These are phyloP conservation scores for Salticus scenicus DNA, from an alignment of 2,888 invertebrate species.

Conservation along the genomic window DNA sequence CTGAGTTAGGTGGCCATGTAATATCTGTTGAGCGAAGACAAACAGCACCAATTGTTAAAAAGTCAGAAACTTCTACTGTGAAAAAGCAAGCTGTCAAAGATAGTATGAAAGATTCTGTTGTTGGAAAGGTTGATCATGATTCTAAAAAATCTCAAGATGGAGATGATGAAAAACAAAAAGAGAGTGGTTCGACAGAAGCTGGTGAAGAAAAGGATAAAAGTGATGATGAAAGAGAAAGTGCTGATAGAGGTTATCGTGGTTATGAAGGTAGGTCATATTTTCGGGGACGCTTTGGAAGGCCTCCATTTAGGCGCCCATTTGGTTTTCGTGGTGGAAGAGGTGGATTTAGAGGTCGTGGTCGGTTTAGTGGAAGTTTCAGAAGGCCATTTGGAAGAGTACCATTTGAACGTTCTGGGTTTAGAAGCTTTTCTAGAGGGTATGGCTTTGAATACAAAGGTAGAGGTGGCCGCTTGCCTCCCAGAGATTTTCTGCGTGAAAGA, in stretches of 20 bases:
- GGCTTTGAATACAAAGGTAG: slow-evolving; percentile 25
- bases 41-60: slow-evolving; percentile 51
- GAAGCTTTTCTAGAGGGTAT: slow-evolving; percentile 33
- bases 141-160: slow-evolving; percentile 28
- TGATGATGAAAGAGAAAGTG: slow-evolving; percentile 35
- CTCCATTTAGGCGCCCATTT: slow-evolving; percentile 45
- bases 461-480: slow-evolving; percentile 19
- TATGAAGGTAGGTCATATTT: slow-evolving; percentile 47
- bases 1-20: slow-evolving; percentile 94
- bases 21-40: slow-evolving; percentile 87
- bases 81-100: slow-evolving; percentile 25
- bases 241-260: slow-evolving; percentile 35
- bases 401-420: slow-evolving; percentile 40
- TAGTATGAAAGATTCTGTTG: slow-evolving; percentile 13
- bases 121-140: slow-evolving; percentile 30
- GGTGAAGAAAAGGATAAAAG: slow-evolving; percentile 39
- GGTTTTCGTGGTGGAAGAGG: slow-evolving; percentile 41
- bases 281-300: slow-evolving; percentile 31
- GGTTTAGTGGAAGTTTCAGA: slow-evolving; percentile 41
- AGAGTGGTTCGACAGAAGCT: neutral
- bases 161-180: slow-evolving; percentile 44
- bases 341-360: slow-evolving; percentile 47
- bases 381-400: slow-evolving; percentile 44
- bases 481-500: slow-evolving; percentile 48
- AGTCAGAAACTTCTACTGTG: slow-evolving; percentile 29